phyloP scores from a whole-genome alignment of 1,140 invertebrate genomes.

The Physella acuta region DNA sequence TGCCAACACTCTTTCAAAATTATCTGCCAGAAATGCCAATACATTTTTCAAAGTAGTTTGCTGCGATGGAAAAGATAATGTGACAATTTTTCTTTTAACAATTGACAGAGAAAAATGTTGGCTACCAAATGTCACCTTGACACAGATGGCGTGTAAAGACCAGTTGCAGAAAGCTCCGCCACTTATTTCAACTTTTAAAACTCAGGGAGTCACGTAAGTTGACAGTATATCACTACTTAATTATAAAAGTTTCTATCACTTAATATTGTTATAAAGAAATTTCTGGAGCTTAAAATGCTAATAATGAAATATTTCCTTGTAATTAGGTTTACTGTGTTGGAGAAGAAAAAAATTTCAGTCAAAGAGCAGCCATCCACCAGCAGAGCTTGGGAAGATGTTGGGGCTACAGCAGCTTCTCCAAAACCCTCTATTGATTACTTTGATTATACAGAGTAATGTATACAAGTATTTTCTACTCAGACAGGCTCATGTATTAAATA shows the following conservation, averaged over 20 bases:
- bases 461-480: too few relatives aligned
- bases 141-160: constrained; percentile 9
- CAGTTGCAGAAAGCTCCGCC: constrained; percentile 9
- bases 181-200: constrained; percentile 5
- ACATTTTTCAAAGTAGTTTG: too few relatives aligned
- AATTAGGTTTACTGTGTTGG: constrained; percentile 7
- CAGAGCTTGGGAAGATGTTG: constrained; percentile 6
- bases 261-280: not conserved
- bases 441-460: too few relatives aligned
- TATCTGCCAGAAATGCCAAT: too few relatives aligned
- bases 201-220: constrained; percentile 24
- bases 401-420: not conserved
- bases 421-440: constrained; percentile 16
- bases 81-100: not conserved
- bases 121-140: constrained; percentile 17
- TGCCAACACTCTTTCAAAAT: too few relatives aligned
- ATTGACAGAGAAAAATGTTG: constrained; percentile 23
- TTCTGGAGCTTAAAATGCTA: not conserved
- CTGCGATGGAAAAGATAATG: too few relatives aligned
- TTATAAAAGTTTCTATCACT: not conserved
- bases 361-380: not conserved
- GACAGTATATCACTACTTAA: too few relatives aligned
- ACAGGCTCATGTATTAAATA: too few relatives aligned
- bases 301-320: not conserved
- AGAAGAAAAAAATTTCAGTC: too few relatives aligned